These are phyloP conservation scores for Pteria penguin DNA, from an alignment of 2,888 invertebrate genomes.

Conservation along the genomic window DNA sequence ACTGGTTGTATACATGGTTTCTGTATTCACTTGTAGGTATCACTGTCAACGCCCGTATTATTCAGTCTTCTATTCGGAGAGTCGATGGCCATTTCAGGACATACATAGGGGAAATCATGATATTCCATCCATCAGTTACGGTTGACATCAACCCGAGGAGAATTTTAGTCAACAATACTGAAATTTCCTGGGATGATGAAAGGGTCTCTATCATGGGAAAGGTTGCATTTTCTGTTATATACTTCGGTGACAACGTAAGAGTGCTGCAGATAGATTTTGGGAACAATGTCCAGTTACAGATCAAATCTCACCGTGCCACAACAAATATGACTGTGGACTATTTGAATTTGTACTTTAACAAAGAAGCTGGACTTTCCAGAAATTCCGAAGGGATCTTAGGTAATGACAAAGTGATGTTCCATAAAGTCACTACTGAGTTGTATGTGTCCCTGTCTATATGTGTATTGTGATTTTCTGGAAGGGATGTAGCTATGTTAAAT, in stretches of 20 bases:
- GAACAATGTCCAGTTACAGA: constrained; percentile 1
- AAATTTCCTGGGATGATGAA: constrained; percentile 28
- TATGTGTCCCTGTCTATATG: no score
- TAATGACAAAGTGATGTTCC: constrained; percentile 4
- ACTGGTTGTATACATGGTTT: no score
- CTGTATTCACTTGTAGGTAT: no score
- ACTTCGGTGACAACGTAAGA: background rate
- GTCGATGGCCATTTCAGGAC: constrained; percentile 45
- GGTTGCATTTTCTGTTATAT: background rate
- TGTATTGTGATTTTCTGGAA: no score
- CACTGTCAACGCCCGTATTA: constrained; percentile 46
- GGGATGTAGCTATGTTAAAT: no score
- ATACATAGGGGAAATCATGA: constrained; percentile 46
- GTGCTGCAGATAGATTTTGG: constrained; percentile 13
- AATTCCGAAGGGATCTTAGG: constrained; percentile 22
- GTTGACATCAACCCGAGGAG: constrained; percentile 3
- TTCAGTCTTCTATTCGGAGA: constrained; percentile 15
- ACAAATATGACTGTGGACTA: constrained; percentile 16
- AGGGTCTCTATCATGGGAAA: background rate
- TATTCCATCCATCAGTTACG: background rate
- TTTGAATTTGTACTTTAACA: constrained; percentile 31
- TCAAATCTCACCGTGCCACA: constrained; percentile 4
- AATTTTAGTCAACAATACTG: constrained; percentile 1
- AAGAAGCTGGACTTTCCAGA: constrained; percentile 17
- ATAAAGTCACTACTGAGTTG: no score